Base-by-base conservation (phyloP, 2,113 vertebrate genomes). In the Syrrhaptes paradoxus region DNA sequence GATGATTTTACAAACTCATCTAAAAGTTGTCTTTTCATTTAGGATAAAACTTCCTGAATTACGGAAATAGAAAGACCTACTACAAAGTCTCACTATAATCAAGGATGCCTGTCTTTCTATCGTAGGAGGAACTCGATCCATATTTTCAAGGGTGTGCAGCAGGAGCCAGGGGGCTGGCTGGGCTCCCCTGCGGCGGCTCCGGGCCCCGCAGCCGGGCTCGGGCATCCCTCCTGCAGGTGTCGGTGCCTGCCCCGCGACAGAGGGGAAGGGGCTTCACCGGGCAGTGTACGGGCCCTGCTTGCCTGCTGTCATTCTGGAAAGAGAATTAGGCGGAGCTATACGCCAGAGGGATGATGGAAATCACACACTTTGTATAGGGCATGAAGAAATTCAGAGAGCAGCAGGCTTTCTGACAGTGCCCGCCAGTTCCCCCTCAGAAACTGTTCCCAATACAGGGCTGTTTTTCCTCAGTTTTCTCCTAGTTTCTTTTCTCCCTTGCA, bases 211-310 rank as follows among this genome's bases (percentile, higher is more conserved):
- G 38, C 49, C 49, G 16, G 17, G 20, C 31, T 13, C 1, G 1
- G 31, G 18, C 29, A 43, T 20, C 16, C 29, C 38, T 61, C 43
- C 68, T 0, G 17, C 26, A 11, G 24, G 13, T 24, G 34, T 2
- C 5, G 41, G 41, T 7, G 52, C 62, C 3, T 7, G 52, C 62
- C 3, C 3, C 68, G 32, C n/a, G 8, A 36, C 36, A 36, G 55
- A n/a, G 43, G 1, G 4, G 11, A 17, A 41, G 13, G 13, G 18
- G 24, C 32, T 51, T 36, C 41, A 4, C 16, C 5, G 0, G 6
- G 7, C 66, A 14, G 49, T 5, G 0, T 1, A 1, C 3, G 1
- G 34, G 41, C 9, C 13, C 28, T 6, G 20, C 46, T 17, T 1
- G 1, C 38, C 29, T 3, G 43, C 18, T 0, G 1, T 48, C 70